Base-by-base conservation (phyloP, 2,113 vertebrate species). In the Hyperopisus bebe region DNA sequence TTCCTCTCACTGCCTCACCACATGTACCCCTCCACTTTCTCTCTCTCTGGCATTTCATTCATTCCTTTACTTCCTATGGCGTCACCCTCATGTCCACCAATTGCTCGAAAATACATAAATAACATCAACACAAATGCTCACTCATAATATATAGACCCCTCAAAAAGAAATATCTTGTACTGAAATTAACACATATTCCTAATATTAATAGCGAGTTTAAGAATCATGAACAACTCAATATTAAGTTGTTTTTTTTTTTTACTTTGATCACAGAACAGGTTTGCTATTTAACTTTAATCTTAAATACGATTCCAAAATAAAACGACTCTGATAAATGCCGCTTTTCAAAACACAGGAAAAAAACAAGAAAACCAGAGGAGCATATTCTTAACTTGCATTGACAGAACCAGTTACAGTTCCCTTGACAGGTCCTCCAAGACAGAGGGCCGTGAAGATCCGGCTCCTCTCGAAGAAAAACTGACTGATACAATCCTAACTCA, bases 291-390 rank as follows among this genome's bases (percentile, higher is more conserved):
- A n/a, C 55, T 62, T 80, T 95, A 94, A 70, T 92, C 95, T 95
- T 95, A 95, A 96, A 96, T 95, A 96, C 94, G 96, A 95, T 70
- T 70, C 95, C 95, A 95, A 95, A 95, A 96, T 95, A 95, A 93
- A 94, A 94, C 94, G 95, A 93, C 94, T 94, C 94, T 93, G 93
- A 94, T 95, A 95, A 96, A 96, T 92, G 94, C 94, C 92, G 93
- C 93, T 93, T 91, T 94, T 95, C 94, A 95, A 80, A 80, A 80
- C 74, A 47, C 82, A 82, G n/a, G 77, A 44, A 44, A 82, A 82
- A 44, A 44, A 44, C 35, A 44, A 82, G 91, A 91, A 91, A 83
- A 80, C 89, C 70, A 86, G 74, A 90, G 89, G 94, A 95, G 96
- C 95, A 94, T 94, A 92, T 91, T 90, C 88, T 88, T 90, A 94